A percentile compares a stretch with the other conserved stretches of the same genome.
Evolutionary conservation across 2,888 invertebrate genomes (phyloP).

Genomic region (Cancer borealis): DNA sequence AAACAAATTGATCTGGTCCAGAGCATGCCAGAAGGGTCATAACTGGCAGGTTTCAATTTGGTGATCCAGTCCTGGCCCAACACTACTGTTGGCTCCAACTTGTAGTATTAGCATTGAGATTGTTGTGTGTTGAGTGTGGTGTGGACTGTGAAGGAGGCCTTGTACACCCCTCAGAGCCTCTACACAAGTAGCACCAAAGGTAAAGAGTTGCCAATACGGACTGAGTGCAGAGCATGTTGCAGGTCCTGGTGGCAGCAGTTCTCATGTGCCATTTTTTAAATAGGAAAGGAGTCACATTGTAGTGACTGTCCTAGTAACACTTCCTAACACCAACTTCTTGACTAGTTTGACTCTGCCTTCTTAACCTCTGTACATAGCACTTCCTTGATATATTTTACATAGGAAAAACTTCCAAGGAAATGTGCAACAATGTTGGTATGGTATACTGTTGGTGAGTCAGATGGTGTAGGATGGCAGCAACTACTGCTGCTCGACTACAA

Average conservation of each 20-base stretch:
- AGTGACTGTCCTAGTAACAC: slow-evolving; percentile 21
- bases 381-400: background rate
- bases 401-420: background rate
- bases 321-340: slow-evolving; percentile 53
- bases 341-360: slow-evolving; percentile 61
- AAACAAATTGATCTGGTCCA: background rate
- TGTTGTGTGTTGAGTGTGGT: background rate
- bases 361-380: slow-evolving; percentile 37
- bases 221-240: slow-evolving; percentile 65
- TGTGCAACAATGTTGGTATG: slow-evolving; percentile 6
- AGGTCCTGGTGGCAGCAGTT: slow-evolving; percentile 58
- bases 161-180: slow-evolving; percentile 68
- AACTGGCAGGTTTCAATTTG: background rate
- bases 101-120: slow-evolving; percentile 25
- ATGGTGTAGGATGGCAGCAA: slow-evolving; percentile 41
- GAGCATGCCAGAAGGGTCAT: background rate
- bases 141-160: slow-evolving; percentile 44
- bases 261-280: slow-evolving; percentile 31
- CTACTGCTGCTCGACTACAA: background rate
- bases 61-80: background rate
- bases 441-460: slow-evolving; percentile 41
- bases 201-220: slow-evolving; percentile 69
- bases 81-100: slow-evolving; percentile 25
- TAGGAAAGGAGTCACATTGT: slow-evolving; percentile 23
- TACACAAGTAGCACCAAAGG: slow-evolving; percentile 72